Evolutionary conservation across 2,797 vertebrate species (phyloP), one percentile per base, ranked within the genome.

Genomic region (Lagorchestes hirsutus): DNA sequence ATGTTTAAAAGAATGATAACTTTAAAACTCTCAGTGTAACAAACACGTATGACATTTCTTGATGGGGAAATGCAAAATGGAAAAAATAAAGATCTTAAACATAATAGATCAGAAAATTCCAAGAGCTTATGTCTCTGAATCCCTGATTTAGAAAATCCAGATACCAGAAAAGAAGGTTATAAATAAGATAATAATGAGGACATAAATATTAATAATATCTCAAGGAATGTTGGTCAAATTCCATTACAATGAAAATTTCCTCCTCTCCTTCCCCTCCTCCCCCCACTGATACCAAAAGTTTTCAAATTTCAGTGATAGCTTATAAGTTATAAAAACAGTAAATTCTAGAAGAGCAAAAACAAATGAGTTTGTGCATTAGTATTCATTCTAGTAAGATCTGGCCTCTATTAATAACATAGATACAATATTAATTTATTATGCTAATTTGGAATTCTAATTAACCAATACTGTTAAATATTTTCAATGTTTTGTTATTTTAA

Each of bases 261-360:
- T 82, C n/a, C 40, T 82, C 1, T 82, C n/a, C 13, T 9, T n/a
- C 6, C 16, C 18, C 11, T 3, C 31, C 1, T 11, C 12, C 59
- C 59, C 0, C 14, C 34, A 50, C 9, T 0, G 24, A 87, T 87
- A 50, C n/a, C 8, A 46, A 82, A 82, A 46, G 18, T 57, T 92
- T 93, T 27, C 8, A 57, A 14, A 55, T n/a, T 16, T 4, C 50
- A 62, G 0, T 55, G 52, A 27, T 34, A n/a, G 31, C 9, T 16
- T 54, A 74, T 87, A 57, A 18, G 0, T 40, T 91, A 92, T 54
- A 92, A 92, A 91, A 56, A 18, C 11, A 93, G 67, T 3, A 94
- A 92, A 62, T 24, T 92, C 93, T 55, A 94, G 67, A 50, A 27
- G 24, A 28, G 8, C 46, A 95, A 55, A 55, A 96, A 92, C 58